Conservation (phyloP, 2,113 vertebrate genomes). For the Pseudolaguvia tuberculata region DNA sequence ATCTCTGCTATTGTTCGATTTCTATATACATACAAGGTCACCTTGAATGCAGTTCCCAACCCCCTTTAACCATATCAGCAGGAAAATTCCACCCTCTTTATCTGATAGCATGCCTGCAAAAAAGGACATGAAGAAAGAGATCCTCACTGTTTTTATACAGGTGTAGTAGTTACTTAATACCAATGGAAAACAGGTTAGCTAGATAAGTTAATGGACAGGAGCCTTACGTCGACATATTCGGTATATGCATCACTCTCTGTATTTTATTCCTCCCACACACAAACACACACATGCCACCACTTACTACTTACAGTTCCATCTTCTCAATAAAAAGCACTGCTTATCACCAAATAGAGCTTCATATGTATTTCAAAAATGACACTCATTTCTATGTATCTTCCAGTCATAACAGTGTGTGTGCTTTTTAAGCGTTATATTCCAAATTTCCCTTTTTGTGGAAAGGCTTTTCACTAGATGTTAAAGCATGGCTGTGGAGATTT, state of each 20-base stretch:
- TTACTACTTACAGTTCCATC: too few species aligned
- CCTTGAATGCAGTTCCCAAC: conserved; percentile 40
- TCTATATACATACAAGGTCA: conserved; percentile 49
- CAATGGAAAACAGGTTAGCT: background rate
- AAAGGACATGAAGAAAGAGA: conserved; percentile 30
- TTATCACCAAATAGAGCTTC: background rate
- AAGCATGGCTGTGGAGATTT: background rate
- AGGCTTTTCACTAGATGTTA: background rate
- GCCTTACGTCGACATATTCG: too few species aligned
- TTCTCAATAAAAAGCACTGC: too few species aligned
- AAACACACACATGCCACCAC: too few species aligned
- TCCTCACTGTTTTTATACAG: conserved; percentile 10
- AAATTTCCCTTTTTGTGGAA: background rate
- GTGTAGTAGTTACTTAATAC: background rate
- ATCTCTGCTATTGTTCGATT: conserved; percentile 36
- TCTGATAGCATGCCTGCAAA: conserved; percentile 32
- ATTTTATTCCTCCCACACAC: too few species aligned
- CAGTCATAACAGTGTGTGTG: background rate
- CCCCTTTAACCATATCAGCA: conserved; percentile 37
- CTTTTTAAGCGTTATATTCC: background rate
- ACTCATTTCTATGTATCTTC: background rate
- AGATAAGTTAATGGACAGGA: background rate
- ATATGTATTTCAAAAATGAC: background rate
- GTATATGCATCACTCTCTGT: too few species aligned
- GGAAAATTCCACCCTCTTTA: conserved; percentile 37